Evolutionary conservation across 1,140 invertebrate genomes (phyloP).

Genomic region (Magallana gigas): DNA sequence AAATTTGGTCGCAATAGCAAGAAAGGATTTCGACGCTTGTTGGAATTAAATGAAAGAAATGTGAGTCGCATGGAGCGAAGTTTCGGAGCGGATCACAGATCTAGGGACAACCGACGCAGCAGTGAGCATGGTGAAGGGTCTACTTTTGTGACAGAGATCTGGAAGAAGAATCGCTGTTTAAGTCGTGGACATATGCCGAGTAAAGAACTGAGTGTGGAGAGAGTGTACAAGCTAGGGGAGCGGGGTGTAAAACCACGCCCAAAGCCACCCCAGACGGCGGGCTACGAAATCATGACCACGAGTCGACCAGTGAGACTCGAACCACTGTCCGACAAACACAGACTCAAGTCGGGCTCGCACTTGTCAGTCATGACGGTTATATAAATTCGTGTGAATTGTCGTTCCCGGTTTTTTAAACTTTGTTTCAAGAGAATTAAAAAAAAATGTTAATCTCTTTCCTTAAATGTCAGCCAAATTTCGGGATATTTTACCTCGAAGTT

Average conservation of each 20-base stretch:
- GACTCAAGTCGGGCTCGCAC: background rate
- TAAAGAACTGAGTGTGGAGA: background rate
- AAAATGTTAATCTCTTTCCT: too few species aligned
- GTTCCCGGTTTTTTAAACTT: too few species aligned
- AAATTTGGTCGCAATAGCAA: background rate
- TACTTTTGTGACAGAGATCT: background rate
- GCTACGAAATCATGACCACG: background rate
- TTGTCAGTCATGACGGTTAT: background rate
- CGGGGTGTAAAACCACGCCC: background rate
- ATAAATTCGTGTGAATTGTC: too few species aligned
- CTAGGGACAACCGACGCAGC: background rate
- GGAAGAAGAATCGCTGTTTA: constrained; percentile 13
- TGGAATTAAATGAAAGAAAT: background rate
- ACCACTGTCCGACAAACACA: background rate
- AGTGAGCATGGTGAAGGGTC: background rate
- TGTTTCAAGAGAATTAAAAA: too few species aligned
- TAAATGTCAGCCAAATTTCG: too few species aligned
- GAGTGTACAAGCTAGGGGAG: background rate
- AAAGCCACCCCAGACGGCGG: background rate
- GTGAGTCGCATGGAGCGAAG: background rate
- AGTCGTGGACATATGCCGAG: background rate
- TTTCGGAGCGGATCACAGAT: background rate
- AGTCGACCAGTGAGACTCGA: constrained; percentile 8
- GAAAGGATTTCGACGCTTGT: background rate
- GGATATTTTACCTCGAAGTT: too few species aligned